phyloP scores from a whole-genome alignment of 2,797 vertebrate genomes.

The Macrochelys suwanniensis region DNA sequence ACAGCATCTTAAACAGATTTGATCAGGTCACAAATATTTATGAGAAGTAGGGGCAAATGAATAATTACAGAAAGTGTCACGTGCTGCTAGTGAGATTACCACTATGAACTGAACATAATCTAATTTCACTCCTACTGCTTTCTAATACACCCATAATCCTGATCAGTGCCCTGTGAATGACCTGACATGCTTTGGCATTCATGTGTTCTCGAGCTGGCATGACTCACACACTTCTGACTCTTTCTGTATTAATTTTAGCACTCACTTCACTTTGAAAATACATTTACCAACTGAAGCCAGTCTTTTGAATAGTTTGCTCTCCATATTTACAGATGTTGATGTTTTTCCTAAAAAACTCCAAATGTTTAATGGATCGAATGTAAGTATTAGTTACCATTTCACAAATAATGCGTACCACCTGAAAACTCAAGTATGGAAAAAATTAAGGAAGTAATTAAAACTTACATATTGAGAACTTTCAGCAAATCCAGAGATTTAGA shows the following conservation, averaged over 20 bases:
- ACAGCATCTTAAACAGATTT: not conserved
- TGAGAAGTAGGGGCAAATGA: conserved; percentile 9
- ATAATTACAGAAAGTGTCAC: conserved; percentile 33
- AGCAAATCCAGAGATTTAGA: too few relatives aligned
- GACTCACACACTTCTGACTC: not conserved
- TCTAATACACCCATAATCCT: conserved; percentile 27
- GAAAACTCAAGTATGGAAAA: too few relatives aligned
- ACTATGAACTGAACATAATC: conserved; percentile 52
- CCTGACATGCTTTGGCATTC: conserved; percentile 44
- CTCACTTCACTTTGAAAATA: not conserved
- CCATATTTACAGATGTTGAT: not conserved
- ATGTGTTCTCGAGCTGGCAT: conserved; percentile 10
- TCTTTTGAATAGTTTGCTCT: not conserved
- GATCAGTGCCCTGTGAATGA: conserved; percentile 48
- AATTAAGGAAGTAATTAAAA: too few relatives aligned
- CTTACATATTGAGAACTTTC: too few relatives aligned
- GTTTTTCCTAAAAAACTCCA: not conserved
- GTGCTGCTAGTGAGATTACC: conserved; percentile 48
- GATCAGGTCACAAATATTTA: not conserved
- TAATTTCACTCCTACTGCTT: conserved; percentile 59
- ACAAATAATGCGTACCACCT: too few relatives aligned
- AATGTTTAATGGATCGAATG: not conserved
- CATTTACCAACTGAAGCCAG: not conserved
- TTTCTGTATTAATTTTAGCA: not conserved
- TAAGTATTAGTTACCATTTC: not conserved